A percentile compares a stretch with the other conserved stretches of the same genome.
Conservation (phyloP, 2,888 invertebrate genomes). For the Thymelicus sylvestris region DNA sequence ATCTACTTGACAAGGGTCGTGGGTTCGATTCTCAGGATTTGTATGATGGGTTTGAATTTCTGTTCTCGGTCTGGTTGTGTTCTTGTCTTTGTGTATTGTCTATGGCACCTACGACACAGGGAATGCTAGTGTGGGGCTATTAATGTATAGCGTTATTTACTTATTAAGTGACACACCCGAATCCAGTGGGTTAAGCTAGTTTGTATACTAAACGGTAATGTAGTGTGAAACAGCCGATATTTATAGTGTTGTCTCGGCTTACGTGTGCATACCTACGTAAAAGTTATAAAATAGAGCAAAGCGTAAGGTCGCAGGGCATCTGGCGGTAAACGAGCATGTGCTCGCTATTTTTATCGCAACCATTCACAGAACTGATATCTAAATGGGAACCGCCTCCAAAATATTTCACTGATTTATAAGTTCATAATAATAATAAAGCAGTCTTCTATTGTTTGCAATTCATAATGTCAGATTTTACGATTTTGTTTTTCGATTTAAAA, state of each 20-base stretch:
- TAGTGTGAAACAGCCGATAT: conserved; percentile 65
- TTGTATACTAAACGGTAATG: conserved; percentile 58
- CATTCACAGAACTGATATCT: conserved; percentile 72
- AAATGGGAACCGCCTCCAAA: conserved; percentile 53
- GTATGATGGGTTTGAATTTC: no score
- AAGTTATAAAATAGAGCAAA: conserved; percentile 60
- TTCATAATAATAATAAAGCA: background rate
- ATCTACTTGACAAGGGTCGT: no score
- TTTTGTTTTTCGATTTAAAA: no score
- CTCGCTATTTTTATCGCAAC: conserved; percentile 75
- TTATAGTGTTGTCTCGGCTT: conserved; percentile 56
- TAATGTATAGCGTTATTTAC: no score
- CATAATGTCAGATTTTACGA: no score
- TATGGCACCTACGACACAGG: no score
- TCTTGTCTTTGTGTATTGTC: no score
- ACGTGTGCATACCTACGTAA: conserved; percentile 44
- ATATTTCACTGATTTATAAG: conserved; percentile 24
- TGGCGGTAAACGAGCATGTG: conserved; percentile 73
- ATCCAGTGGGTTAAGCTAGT: background rate
- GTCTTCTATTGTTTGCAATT: background rate
- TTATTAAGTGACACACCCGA: background rate
- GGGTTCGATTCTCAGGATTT: no score
- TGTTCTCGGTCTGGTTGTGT: no score
- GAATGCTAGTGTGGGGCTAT: no score
- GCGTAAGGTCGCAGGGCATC: conserved; percentile 81